Base-by-base conservation (phyloP, 2,888 invertebrate species). In the Belgica antarctica region DNA sequence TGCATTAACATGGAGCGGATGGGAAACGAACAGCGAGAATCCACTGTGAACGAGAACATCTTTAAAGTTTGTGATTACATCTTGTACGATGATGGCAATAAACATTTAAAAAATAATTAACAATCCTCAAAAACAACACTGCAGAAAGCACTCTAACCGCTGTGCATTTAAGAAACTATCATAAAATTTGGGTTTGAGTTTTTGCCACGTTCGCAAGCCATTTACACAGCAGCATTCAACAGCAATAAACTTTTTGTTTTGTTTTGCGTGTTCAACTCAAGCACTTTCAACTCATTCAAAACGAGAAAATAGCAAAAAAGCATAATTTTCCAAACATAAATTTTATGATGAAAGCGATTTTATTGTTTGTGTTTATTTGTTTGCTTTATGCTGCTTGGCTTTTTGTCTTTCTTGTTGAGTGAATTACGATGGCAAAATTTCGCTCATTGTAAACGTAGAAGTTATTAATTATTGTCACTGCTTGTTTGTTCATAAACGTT, bases 91-190 rank as follows among this genome's bases (percentile, higher is more conserved):
- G 36, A 63, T 24, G 25, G 41, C 63, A 36, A 63, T 63, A 63
- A 63, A 63, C 63, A 63, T 63, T 63, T 63, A 63, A 63, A 63
- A 63, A 63, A 41, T 63, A 63, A 63, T 63, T 63, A 63, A 41
- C 63, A 63, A 63, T 10, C 41, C 36, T 34, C 36, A 41, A 41
- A 34, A 31, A 36, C 28, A 62, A 59, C 10, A 22, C n/a, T n/a
- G n/a, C n/a, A n/a, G 7, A 1, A 1, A 15, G 12, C 10, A 59
- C 10, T 19, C 2, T 24, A 22, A 59, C 12, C 34, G 12, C 34
- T 31, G n/a, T 63, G 22, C 36, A 63, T 22, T 24, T 24, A 34
- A n/a, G n/a, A n/a, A 22, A 63, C 63, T 63, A 63, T 63, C 63
- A 41, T 63, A 22, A 63, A 63, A 41, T 41, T 19, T 31, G 5